phyloP scores from a whole-genome alignment of 2,888 invertebrate genomes.

The Apomyelois bistriatella region DNA sequence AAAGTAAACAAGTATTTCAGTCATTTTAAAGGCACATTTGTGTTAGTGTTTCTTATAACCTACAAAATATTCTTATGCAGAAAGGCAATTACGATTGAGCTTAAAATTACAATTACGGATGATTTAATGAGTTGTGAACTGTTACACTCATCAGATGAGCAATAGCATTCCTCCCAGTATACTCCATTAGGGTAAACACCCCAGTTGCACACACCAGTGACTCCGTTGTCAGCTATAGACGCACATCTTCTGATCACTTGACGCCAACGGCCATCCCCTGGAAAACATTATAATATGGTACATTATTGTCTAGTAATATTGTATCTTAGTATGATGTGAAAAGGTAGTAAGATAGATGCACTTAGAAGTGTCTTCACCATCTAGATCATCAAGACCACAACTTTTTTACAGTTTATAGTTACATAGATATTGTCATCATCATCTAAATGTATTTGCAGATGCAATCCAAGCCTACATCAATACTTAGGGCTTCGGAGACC shows the following conservation, averaged over 20 bases:
- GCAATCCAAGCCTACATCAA: too few relatives aligned
- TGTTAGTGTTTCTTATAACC: background rate
- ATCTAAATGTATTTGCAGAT: too few relatives aligned
- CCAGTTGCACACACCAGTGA: constrained; percentile 98
- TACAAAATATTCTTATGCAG: constrained; percentile 4
- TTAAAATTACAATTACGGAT: constrained; percentile 36
- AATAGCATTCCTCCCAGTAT: constrained; percentile 98
- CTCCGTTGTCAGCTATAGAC: constrained; percentile 93
- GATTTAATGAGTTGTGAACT: constrained; percentile 39
- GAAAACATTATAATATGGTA: constrained; percentile 27
- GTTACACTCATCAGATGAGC: constrained; percentile 95
- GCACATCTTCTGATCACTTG: constrained; percentile 94
- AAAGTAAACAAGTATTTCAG: background rate
- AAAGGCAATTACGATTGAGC: constrained; percentile 21
- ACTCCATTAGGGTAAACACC: constrained; percentile 96
- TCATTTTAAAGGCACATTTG: constrained; percentile 1
- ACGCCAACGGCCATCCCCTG: constrained; percentile 97
- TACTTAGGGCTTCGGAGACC: too few relatives aligned
- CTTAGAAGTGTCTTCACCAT: too few relatives aligned
- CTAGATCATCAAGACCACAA: too few relatives aligned
- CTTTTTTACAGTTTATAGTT: too few relatives aligned
- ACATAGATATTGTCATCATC: too few relatives aligned
- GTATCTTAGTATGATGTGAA: too few relatives aligned
- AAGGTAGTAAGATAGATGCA: too few relatives aligned
- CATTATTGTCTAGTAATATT: too few relatives aligned